Percentiles rank a stretch among this genome's conserved stretches.
Evolutionary conservation across 2,113 vertebrate genomes (phyloP).

Genomic region (Cyphomyrus plagiostoma): DNA sequence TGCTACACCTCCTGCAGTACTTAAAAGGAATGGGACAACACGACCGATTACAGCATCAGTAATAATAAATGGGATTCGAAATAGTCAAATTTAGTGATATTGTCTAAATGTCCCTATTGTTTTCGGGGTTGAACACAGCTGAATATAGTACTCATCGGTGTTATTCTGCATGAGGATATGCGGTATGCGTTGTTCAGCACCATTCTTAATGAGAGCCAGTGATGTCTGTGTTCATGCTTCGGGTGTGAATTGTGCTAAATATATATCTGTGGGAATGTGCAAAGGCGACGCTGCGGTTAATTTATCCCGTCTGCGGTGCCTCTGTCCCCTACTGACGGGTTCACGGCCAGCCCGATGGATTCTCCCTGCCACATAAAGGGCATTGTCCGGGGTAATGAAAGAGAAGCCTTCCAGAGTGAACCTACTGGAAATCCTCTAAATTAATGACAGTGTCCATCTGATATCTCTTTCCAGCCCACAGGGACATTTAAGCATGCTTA

Average conservation of each 20-base stretch:
- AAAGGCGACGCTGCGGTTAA: background rate
- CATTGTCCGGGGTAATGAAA: background rate
- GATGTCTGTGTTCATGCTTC: background rate
- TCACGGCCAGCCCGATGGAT: background rate
- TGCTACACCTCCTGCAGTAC: background rate
- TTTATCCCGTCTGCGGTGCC: background rate
- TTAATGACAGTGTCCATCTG: background rate
- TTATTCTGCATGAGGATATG: background rate
- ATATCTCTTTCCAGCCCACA: background rate
- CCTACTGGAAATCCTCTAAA: slow-evolving; percentile 1
- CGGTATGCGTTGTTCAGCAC: background rate
- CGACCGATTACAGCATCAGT: background rate
- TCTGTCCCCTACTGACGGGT: background rate
- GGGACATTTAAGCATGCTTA: slow-evolving; percentile 2
- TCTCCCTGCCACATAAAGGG: background rate
- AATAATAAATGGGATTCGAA: background rate
- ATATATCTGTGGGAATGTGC: background rate
- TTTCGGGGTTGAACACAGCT: background rate
- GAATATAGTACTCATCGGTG: background rate
- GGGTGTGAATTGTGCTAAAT: background rate
- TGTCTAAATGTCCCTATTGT: background rate
- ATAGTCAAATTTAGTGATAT: background rate
- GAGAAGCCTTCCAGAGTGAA: background rate
- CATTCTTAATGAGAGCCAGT: background rate
- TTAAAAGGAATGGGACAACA: background rate